A percentile compares a stretch with the other conserved stretches of the same genome.
Evolutionary conservation across 2,888 invertebrate genomes (phyloP).

Genomic region (Artemia sinica): DNA sequence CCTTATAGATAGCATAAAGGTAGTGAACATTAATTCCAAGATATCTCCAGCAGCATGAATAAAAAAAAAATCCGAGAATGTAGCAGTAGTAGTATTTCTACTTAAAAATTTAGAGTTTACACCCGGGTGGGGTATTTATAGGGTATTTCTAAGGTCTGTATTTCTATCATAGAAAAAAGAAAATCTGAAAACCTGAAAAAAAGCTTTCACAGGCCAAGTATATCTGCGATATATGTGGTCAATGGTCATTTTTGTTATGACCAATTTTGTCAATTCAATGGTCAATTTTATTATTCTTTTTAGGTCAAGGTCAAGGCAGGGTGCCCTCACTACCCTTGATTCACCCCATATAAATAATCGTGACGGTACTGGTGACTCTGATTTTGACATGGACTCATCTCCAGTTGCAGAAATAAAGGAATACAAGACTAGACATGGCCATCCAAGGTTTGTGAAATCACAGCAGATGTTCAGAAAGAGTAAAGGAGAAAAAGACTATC

Average conservation of each 20-base stretch:
- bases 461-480: constrained; percentile 58
- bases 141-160: too few species aligned
- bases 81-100: too few species aligned
- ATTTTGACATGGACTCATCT: not conserved
- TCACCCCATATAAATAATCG: not conserved
- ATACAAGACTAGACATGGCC: not conserved
- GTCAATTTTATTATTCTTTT: too few species aligned
- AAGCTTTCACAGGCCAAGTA: too few species aligned
- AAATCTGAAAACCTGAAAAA: too few species aligned
- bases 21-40: constrained; percentile 16
- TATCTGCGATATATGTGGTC: too few species aligned
- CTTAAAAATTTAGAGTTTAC: too few species aligned
- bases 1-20: not conserved
- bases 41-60: constrained; percentile 16
- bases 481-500: constrained; percentile 67
- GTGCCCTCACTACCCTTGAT: not conserved
- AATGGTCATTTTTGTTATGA: too few species aligned
- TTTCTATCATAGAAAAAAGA: too few species aligned
- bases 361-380: not conserved
- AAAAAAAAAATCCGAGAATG: too few species aligned
- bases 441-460: constrained; percentile 57
- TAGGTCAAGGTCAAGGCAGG: not conserved
- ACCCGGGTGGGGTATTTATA: too few species aligned
- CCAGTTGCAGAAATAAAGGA: not conserved
- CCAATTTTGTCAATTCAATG: too few species aligned